Conservation (phyloP, 2,113 vertebrate genomes). For the Pelecanoides urinatrix region DNA sequence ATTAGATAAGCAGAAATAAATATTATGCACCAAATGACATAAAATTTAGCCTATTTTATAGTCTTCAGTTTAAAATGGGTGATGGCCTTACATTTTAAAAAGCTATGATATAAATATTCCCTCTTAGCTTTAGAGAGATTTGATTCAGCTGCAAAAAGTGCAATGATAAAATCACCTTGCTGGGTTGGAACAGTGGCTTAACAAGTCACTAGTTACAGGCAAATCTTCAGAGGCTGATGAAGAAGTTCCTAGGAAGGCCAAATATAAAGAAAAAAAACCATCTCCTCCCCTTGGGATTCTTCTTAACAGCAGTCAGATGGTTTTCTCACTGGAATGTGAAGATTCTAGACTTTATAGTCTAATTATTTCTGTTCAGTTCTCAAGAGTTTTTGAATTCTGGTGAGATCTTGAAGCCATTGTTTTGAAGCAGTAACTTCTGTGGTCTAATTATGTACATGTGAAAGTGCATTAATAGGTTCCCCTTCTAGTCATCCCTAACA, state of each 20-base stretch:
- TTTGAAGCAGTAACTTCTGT: not conserved
- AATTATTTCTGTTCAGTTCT: not conserved
- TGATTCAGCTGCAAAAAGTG: not conserved
- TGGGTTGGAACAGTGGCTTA: not conserved
- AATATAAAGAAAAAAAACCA: not conserved
- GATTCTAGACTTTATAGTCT: not conserved
- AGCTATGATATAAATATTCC: not conserved
- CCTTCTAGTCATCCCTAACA: not conserved
- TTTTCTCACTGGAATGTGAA: not conserved
- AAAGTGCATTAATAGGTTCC: not conserved
- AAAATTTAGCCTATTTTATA: not conserved
- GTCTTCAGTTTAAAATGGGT: not conserved
- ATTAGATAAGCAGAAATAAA: slow-evolving; percentile 19
- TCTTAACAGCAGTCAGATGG: not conserved
- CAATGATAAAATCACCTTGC: not conserved
- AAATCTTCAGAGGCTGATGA: not conserved
- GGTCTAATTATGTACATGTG: not conserved
- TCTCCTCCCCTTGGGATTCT: not conserved
- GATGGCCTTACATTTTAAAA: not conserved
- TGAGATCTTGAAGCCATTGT: not conserved
- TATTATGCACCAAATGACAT: not conserved
- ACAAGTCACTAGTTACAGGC: not conserved
- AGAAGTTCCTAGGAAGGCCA: not conserved
- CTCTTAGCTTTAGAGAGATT: not conserved
- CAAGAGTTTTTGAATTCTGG: not conserved